Conservation (phyloP, 2,113 vertebrate genomes). For the Echinops telfairi region DNA sequence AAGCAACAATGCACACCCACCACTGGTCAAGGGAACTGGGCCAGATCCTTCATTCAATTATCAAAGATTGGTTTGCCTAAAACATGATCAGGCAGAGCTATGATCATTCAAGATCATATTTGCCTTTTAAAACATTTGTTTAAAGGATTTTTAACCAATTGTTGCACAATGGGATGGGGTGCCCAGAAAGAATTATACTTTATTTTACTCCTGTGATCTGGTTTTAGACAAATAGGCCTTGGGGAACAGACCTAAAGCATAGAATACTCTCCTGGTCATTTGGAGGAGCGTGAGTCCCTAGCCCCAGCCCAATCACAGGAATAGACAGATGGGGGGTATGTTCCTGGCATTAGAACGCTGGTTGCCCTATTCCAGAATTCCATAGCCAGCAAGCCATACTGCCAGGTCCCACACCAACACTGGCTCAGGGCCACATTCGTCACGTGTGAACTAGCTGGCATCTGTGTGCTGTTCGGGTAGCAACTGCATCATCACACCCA, state of each 20-base stretch:
- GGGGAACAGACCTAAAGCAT: not conserved
- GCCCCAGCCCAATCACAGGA: not conserved
- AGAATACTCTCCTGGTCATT: not conserved
- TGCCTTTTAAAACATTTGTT: slow-evolving; percentile 9
- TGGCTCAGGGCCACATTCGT: not conserved
- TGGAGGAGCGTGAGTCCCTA: not conserved
- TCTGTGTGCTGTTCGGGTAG: not conserved
- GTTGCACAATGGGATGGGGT: not conserved
- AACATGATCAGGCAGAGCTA: not conserved
- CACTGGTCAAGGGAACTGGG: not conserved
- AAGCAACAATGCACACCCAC: not conserved
- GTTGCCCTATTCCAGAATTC: not conserved
- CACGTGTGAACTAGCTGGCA: not conserved
- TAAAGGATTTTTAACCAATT: not conserved
- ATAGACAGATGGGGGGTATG: not conserved
- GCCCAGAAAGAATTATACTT: not conserved
- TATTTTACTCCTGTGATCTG: not conserved
- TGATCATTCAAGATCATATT: not conserved
- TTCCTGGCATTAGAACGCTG: not conserved
- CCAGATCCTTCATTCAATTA: not conserved
- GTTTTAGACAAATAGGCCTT: not conserved
- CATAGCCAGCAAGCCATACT: not conserved
- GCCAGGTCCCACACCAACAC: not conserved
- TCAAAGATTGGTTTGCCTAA: not conserved
- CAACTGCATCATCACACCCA: not conserved